These are phyloP conservation scores for Meles meles DNA, from an alignment of 2,113 vertebrate species.

Conservation along the genomic window DNA sequence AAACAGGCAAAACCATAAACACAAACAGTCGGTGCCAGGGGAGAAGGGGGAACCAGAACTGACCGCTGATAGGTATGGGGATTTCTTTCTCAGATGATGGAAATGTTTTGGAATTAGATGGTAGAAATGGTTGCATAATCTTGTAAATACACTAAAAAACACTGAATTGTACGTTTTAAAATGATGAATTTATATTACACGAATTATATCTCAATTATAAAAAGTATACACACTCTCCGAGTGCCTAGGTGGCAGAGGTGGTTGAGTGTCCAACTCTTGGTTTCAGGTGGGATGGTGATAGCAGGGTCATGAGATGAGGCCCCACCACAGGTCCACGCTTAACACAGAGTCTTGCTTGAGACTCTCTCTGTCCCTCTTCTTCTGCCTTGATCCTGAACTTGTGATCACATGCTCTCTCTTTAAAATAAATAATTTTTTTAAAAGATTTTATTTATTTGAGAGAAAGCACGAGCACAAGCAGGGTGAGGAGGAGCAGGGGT, in stretches of 20 bases:
- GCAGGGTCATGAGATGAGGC: neutral
- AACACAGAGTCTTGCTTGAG: neutral
- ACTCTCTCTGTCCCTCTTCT: neutral
- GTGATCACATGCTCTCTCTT: neutral
- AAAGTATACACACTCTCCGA: neutral
- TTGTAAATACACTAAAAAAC: neutral
- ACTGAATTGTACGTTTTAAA: neutral
- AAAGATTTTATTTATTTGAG: too few relatives aligned
- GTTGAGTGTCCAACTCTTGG: neutral
- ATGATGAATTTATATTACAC: neutral
- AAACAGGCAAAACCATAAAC: neutral
- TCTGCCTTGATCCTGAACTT: neutral
- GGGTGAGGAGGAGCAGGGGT: too few relatives aligned
- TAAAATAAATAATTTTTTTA: neutral
- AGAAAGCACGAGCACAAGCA: too few relatives aligned
- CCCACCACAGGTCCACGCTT: neutral
- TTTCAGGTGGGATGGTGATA: neutral
- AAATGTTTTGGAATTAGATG: neutral
- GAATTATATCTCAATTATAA: neutral
- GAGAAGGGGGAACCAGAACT: neutral
- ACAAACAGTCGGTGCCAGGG: neutral
- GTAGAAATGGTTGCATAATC: neutral
- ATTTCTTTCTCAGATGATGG: neutral
- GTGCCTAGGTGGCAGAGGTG: neutral
- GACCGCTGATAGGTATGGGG: neutral